These are phyloP conservation scores for Thymelicus lineola DNA, from an alignment of 2,888 invertebrate species.

Conservation along the genomic window DNA sequence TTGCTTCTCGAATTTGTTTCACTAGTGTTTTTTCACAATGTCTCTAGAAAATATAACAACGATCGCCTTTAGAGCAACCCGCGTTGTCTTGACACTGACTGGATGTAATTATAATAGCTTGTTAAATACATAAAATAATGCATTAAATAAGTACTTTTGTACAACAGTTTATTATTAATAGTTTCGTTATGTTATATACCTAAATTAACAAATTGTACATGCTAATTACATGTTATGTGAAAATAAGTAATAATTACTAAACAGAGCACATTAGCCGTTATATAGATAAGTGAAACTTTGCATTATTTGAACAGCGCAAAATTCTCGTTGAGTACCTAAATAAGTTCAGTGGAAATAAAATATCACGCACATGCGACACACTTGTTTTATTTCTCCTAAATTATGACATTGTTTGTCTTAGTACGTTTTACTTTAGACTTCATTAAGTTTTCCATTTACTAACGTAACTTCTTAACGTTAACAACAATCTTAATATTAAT, in stretches of 20 bases:
- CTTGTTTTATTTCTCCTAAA: conserved; percentile 64
- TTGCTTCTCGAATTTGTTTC: conserved; percentile 23
- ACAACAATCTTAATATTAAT: too few species aligned
- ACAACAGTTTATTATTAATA: conserved; percentile 65
- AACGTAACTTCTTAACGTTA: too few species aligned
- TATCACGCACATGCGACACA: conserved; percentile 81
- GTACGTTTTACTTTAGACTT: too few species aligned
- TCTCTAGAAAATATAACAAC: conserved; percentile 27
- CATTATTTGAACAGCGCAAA: conserved; percentile 75
- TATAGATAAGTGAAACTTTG: conserved; percentile 71
- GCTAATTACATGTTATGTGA: conserved; percentile 53
- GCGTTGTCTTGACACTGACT: conserved; percentile 56
- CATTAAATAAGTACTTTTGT: conserved; percentile 65
- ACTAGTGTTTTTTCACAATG: conserved; percentile 7
- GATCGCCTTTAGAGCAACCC: conserved; percentile 28
- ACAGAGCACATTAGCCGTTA: conserved; percentile 77
- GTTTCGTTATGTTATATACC: conserved; percentile 64
- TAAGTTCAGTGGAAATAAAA: conserved; percentile 80
- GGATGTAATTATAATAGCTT: conserved; percentile 47
- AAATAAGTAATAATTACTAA: conserved; percentile 66
- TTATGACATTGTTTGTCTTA: not conserved
- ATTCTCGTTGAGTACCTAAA: conserved; percentile 66
- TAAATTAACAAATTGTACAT: conserved; percentile 59
- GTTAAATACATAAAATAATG: conserved; percentile 40
- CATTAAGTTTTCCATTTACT: too few species aligned